phyloP scores from a whole-genome alignment of 35 echinoderm and acorn worm genomes.

The Anneissia japonica region DNA sequence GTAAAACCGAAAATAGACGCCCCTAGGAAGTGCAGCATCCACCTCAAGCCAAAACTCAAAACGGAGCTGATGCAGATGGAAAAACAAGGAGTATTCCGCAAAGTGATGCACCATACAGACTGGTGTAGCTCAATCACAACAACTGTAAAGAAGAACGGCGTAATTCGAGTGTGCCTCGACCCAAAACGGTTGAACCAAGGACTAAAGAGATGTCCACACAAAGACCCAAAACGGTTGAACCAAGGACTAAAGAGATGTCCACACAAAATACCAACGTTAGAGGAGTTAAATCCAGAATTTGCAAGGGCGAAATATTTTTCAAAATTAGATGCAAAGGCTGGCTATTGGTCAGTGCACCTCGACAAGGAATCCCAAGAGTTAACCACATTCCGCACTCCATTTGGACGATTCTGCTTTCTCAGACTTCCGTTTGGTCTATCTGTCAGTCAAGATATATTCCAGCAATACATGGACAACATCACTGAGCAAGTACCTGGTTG shows the following conservation, averaged over 20 bases:
- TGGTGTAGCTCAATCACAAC: too few species aligned
- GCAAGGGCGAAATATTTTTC: conserved; percentile 19
- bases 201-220: not conserved
- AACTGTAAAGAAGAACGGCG: too few species aligned
- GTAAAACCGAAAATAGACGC: conserved; percentile 31
- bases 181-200: conserved; percentile 18
- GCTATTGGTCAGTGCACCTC: conserved; percentile 63
- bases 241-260: not conserved
- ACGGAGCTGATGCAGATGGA: not conserved
- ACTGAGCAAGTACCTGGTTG: conserved; percentile 49
- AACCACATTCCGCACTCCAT: conserved; percentile 61
- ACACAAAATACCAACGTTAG: conserved; percentile 4
- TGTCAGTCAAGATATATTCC: conserved; percentile 65
- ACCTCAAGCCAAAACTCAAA: conserved; percentile 7
- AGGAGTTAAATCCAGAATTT: conserved; percentile 33
- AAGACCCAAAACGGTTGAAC: conserved; percentile 21
- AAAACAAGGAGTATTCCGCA: too few species aligned
- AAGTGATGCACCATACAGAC: too few species aligned
- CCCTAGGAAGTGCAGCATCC: conserved; percentile 44
- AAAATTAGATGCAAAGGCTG: conserved; percentile 50
- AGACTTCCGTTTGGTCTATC: conserved; percentile 57
- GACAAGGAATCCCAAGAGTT: conserved; percentile 33
- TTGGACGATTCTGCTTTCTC: conserved; percentile 57
- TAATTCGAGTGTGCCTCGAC: too few species aligned
- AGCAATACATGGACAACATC: conserved; percentile 44